These are phyloP conservation scores for Trissonchulus latispiculum DNA, from an alignment of 2,888 invertebrate species.

Conservation along the genomic window DNA sequence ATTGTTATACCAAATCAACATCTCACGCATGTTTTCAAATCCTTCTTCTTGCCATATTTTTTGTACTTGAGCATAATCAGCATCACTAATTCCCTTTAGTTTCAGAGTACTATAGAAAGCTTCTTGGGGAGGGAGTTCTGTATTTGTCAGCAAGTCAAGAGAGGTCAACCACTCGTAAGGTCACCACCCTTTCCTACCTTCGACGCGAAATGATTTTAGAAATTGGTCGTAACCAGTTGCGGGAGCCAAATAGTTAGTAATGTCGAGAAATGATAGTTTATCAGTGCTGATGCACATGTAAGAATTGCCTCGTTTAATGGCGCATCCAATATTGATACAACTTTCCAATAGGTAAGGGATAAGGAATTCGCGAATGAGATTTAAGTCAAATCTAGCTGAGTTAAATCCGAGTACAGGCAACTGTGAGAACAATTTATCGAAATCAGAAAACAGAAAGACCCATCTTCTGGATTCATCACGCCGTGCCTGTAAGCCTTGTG, in stretches of 20 bases:
- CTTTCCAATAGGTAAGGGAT: background rate
- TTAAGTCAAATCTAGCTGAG: conserved; percentile 9
- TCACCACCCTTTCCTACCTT: background rate
- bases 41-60: background rate
- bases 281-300: background rate
- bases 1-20: conserved; percentile 24
- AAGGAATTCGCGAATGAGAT: background rate
- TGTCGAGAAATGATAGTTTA: background rate
- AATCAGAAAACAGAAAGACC: too few species aligned
- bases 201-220: background rate
- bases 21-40: background rate
- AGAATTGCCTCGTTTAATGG: background rate
- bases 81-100: background rate
- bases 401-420: conserved; percentile 5
- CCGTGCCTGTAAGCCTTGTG: background rate
- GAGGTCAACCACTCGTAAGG: conserved; percentile 12
- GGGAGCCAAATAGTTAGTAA: conserved; percentile 11
- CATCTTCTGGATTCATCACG: too few species aligned
- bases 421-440: background rate
- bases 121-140: background rate
- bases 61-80: conserved; percentile 9
- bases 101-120: conserved; percentile 9
- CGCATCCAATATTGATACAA: background rate
- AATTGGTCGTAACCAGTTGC: conserved; percentile 1
- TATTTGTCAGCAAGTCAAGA: background rate